Evolutionary conservation across 37 sponge, comb jelly and placozoan species (phyloP).

Genomic region (Spongilla lacustris): DNA sequence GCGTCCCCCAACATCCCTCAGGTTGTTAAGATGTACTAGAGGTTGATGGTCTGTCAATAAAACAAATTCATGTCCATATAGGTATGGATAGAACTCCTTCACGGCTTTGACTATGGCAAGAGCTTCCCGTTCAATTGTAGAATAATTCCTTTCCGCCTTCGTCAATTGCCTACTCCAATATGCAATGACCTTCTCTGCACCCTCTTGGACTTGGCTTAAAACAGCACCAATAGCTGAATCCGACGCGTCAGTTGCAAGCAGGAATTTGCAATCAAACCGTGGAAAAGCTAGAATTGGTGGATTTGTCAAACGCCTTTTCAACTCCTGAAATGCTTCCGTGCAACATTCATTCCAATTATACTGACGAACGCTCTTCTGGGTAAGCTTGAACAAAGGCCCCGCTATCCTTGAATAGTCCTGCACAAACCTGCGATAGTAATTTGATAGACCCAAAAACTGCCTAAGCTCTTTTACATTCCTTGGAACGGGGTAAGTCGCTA

Average conservation of each 20-base stretch:
- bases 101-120: constrained; percentile 32
- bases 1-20: constrained; percentile 13
- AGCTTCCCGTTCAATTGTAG: constrained; percentile 37
- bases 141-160: constrained; percentile 45
- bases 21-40: constrained; percentile 18
- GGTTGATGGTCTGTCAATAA: constrained; percentile 23
- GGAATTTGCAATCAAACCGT: constrained; percentile 10
- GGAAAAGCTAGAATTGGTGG: constrained; percentile 54
- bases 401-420: constrained; percentile 30
- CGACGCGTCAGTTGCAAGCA: constrained; percentile 24
- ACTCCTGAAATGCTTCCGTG: constrained; percentile 22
- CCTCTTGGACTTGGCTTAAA: constrained; percentile 26
- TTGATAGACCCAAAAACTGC: constrained; percentile 39
- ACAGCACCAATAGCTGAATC: constrained; percentile 45
- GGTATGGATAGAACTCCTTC: constrained; percentile 39
- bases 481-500: constrained; percentile 16
- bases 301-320: constrained; percentile 2
- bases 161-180: constrained; percentile 37
- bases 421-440: constrained; percentile 44
- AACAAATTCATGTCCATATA: too few species aligned
- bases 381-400: constrained; percentile 25
- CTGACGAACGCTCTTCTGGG: background rate
- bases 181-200: constrained; percentile 28
- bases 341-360: constrained; percentile 29
- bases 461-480: constrained; percentile 29